Conservation (phyloP, 2,797 vertebrate species). For the Toxotes lorentzi region DNA sequence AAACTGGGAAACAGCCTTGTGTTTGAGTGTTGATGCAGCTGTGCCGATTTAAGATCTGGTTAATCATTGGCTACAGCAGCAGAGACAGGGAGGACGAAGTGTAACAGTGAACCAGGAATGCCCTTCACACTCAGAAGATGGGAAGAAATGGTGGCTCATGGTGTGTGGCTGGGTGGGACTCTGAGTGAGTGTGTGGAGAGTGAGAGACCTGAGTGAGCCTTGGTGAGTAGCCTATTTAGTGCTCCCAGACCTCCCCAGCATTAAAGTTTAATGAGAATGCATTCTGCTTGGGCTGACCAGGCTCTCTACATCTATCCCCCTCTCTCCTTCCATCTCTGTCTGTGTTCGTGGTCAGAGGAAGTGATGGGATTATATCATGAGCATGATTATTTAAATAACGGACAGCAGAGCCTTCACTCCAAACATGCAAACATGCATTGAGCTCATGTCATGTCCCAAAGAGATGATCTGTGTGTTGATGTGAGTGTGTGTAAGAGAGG, state of each 20-base stretch:
- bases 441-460: background rate
- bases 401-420: background rate
- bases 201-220: slow-evolving; percentile 41
- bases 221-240: slow-evolving; percentile 68
- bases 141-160: slow-evolving; percentile 16
- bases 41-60: slow-evolving; percentile 50
- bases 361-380: slow-evolving; percentile 43
- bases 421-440: background rate
- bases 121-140: slow-evolving; percentile 26
- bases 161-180: slow-evolving; percentile 35
- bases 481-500: background rate
- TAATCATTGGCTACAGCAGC: slow-evolving; percentile 61
- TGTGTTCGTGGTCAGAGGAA: slow-evolving; percentile 61
- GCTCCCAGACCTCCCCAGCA: slow-evolving; percentile 70
- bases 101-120: slow-evolving; percentile 32
- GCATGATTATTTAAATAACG: slow-evolving; percentile 18
- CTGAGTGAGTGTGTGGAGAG: slow-evolving; percentile 38
- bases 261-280: slow-evolving; percentile 80
- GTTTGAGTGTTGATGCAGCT: slow-evolving; percentile 62
- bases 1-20: slow-evolving; percentile 38
- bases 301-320: slow-evolving; percentile 50
- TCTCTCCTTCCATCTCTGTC: slow-evolving; percentile 37
- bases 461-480: background rate
- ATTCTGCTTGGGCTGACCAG: slow-evolving; percentile 68
- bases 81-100: slow-evolving; percentile 21